Percentiles rank a stretch among this genome's conserved stretches.
Evolutionary conservation across 2,888 invertebrate species (phyloP).

Genomic region (Seira ritae): DNA sequence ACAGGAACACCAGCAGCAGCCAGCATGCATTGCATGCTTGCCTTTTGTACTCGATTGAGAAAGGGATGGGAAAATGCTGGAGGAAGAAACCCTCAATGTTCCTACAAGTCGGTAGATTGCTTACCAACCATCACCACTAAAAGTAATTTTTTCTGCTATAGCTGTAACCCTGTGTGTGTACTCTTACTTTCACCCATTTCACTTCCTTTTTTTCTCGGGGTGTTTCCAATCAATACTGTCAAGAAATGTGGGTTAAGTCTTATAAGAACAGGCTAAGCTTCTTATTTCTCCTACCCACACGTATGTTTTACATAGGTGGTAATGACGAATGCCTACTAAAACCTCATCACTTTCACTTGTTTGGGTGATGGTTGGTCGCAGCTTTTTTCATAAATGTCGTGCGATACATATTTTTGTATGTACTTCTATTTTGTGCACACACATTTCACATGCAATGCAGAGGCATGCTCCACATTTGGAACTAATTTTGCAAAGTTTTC

Average conservation of each 20-base stretch:
- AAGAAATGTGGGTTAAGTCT: constrained; percentile 37
- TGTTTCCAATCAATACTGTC: constrained; percentile 53
- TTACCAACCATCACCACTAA: no score
- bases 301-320: not conserved
- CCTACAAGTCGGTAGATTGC: no score
- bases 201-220: constrained; percentile 32
- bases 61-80: no score
- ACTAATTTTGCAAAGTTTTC: not conserved
- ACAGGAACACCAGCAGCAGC: not conserved
- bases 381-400: not conserved
- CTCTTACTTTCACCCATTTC: constrained; percentile 13
- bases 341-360: not conserved
- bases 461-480: no score
- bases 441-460: no score
- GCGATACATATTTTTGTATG: not conserved
- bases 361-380: not conserved
- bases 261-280: constrained; percentile 7
- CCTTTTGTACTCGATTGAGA: no score
- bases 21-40: no score
- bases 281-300: not conserved
- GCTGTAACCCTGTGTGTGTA: no score
- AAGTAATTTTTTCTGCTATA: no score
- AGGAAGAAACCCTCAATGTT: no score
- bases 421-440: no score
- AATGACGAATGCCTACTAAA: not conserved